A percentile compares a stretch with the other conserved stretches of the same genome.
Evolutionary conservation across 2,797 vertebrate species (phyloP).

Genomic region (Aulostomus chinensis): DNA sequence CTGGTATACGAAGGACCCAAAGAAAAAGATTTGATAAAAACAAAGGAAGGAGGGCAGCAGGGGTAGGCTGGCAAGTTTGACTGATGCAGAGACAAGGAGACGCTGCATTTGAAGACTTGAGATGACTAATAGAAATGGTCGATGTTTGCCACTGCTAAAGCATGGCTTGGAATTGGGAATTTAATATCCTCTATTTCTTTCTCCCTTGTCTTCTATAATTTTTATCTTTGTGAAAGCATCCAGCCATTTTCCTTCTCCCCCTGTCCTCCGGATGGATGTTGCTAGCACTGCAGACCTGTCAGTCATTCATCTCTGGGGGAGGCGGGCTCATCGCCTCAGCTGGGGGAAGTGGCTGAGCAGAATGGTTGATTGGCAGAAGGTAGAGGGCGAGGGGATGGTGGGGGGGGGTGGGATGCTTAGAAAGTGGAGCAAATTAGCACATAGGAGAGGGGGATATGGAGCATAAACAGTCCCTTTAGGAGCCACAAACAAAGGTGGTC

Average conservation of each 20-base stretch:
- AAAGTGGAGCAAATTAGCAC: conserved; percentile 60
- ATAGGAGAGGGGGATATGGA: conserved; percentile 44
- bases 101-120: no score
- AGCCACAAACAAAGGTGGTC: conserved; percentile 51
- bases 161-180: conserved; percentile 17
- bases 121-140: conserved; percentile 21
- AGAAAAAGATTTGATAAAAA: no score
- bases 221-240: conserved; percentile 37
- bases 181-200: conserved; percentile 13
- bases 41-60: no score
- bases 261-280: conserved; percentile 59
- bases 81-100: conserved; percentile 10
- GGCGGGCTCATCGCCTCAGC: conserved; percentile 54
- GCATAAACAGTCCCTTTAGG: conserved; percentile 60
- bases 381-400: conserved; percentile 50
- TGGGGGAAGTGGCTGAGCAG: conserved; percentile 60
- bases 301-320: conserved; percentile 69
- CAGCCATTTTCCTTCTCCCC: conserved; percentile 31
- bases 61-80: no score
- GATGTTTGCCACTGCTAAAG: conserved; percentile 21
- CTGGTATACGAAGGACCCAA: no score
- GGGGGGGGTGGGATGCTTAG: conserved; percentile 43
- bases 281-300: conserved; percentile 70
- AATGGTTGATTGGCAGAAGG: conserved; percentile 67
- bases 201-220: conserved; percentile 31